These are phyloP conservation scores for Callipepla squamata DNA, from an alignment of 2,113 vertebrate species.

Conservation along the genomic window DNA sequence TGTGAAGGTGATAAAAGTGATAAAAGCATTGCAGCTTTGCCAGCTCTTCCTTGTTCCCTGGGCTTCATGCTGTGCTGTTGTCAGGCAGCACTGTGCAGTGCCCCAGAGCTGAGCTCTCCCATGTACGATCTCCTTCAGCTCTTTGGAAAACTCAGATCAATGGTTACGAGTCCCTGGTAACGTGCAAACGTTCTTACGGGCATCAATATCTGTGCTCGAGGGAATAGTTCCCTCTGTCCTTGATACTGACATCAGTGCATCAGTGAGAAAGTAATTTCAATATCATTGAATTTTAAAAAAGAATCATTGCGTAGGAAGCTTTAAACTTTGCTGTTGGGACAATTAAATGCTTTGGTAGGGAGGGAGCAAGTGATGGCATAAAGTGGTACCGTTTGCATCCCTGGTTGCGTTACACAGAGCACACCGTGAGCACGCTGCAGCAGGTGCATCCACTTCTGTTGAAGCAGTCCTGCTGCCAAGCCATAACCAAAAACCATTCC, in stretches of 20 bases:
- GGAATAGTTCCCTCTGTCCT: background rate
- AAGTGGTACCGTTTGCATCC: background rate
- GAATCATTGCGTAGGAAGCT: background rate
- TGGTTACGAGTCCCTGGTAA: background rate
- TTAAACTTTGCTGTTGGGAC: background rate
- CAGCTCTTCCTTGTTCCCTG: constrained; percentile 56
- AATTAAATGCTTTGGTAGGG: background rate
- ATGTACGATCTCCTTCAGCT: background rate
- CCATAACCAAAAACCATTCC: background rate
- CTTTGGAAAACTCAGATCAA: background rate
- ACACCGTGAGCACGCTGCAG: background rate
- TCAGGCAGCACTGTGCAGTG: background rate
- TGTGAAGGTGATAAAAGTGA: constrained; percentile 68
- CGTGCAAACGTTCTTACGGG: background rate
- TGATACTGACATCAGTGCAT: background rate
- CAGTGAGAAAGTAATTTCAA: background rate
- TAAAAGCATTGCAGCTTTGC: constrained; percentile 62
- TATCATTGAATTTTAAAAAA: background rate
- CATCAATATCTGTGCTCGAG: background rate
- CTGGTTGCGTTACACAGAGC: background rate
- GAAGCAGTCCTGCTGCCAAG: background rate
- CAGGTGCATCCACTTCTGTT: background rate
- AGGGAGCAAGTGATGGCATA: background rate
- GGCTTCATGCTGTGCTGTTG: background rate
- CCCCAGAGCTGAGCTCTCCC: background rate